Percentiles rank a stretch among this genome's conserved stretches.
Evolutionary conservation across 2,888 invertebrate species (phyloP).

Genomic region (Thymelicus sylvestris): DNA sequence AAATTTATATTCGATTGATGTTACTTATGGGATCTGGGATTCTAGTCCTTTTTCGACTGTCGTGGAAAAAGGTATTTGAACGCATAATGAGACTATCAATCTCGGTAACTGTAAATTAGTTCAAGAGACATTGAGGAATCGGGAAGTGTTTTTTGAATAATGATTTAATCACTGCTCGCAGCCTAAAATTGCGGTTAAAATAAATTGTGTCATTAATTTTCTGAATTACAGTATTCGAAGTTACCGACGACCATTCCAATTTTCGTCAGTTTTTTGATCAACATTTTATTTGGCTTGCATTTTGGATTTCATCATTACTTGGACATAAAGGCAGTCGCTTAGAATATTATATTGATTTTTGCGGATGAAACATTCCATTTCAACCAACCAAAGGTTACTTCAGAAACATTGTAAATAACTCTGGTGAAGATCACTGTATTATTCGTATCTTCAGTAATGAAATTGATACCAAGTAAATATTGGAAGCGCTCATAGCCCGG

Average conservation of each 20-base stretch:
- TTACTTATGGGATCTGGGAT: slow-evolving; percentile 42
- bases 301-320: too few species aligned
- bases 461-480: too few species aligned
- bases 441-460: too few species aligned
- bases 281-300: too few species aligned
- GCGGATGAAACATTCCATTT: too few species aligned
- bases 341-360: too few species aligned
- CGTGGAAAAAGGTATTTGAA: slow-evolving; percentile 34
- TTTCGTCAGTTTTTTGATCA: neutral
- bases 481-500: too few species aligned
- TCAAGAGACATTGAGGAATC: slow-evolving; percentile 28
- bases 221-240: neutral
- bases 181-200: slow-evolving; percentile 11
- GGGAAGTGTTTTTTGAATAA: slow-evolving; percentile 35
- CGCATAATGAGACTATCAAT: slow-evolving; percentile 35
- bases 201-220: slow-evolving; percentile 8
- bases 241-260: neutral
- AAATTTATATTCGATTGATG: slow-evolving; percentile 68
- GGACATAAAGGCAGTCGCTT: too few species aligned
- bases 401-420: too few species aligned
- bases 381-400: too few species aligned
- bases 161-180: slow-evolving; percentile 28
- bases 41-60: slow-evolving; percentile 22
- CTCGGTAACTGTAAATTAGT: slow-evolving; percentile 30
- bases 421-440: too few species aligned